Evolutionary conservation across 2,888 invertebrate genomes (phyloP), one percentile per base, ranked within the genome.

Genomic region (Belgica antarctica): DNA sequence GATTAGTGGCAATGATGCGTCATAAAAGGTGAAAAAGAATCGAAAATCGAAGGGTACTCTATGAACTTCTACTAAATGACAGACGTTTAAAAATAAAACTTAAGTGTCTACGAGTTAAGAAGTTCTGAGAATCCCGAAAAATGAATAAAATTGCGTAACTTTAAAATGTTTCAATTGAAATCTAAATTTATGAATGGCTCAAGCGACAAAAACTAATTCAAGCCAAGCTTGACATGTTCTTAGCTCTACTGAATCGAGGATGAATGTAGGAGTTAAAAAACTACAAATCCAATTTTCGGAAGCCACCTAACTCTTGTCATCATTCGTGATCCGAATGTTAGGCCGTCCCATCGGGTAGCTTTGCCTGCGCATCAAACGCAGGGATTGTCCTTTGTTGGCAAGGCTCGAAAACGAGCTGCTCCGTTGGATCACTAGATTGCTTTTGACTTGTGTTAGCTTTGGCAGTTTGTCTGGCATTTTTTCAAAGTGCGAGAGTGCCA

Each of bases 401-500:
- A 62, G 12, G 27, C 10, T 63, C 17, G 41, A 8, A 24, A 46
- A 47, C n/a, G 65, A 65, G 47, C 27, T 65, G 28, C 65, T 46
- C 10, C 65, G 46, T n/a, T 41, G 25, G n/a, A n/a, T n/a, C n/a
- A n/a, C n/a, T n/a, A n/a, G n/a, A n/a, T n/a, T n/a, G n/a, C n/a
- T n/a, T n/a, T n/a, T n/a, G 2, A 12, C 52, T 4, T 2, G 41
- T 5, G 12, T 52, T 7, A 52, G 22, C 52, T 8, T 12, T 52
- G n/a, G 41, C n/a, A n/a, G n/a, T n/a, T n/a, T n/a, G n/a, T n/a
- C n/a, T n/a, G 62, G 62, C 17, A 28, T 2, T 17, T 76, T 77
- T 72, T 80, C 80, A 77, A 77, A 80, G 72, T 79, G 77, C 34
- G 75, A 76, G 69, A 80, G 77, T 17, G 78, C 77, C 71, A 76